A percentile compares a stretch with the other conserved stretches of the same genome.
Evolutionary conservation across 2,888 invertebrate genomes (phyloP).

Genomic region (Timandra comae): DNA sequence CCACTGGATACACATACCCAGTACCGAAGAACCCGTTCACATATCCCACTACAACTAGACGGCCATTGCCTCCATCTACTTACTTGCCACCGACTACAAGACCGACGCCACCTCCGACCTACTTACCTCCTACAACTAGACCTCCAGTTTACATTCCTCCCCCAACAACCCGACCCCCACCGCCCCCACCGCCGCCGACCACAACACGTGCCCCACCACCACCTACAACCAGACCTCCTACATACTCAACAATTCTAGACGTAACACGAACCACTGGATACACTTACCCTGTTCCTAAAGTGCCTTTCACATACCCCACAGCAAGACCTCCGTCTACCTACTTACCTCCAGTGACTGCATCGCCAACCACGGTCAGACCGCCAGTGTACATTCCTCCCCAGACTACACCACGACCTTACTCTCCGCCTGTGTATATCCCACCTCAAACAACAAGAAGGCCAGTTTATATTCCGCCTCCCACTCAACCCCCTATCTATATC

Average conservation of each 20-base stretch:
- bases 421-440: constrained; percentile 21
- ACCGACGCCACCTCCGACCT: constrained; percentile 15
- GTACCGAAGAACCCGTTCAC: constrained; percentile 42
- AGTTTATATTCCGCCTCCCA: constrained; percentile 24
- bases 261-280: constrained; percentile 42
- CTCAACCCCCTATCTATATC: constrained; percentile 22
- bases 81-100: constrained; percentile 21
- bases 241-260: constrained; percentile 24
- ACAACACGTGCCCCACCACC: constrained; percentile 24
- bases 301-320: constrained; percentile 34
- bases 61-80: constrained; percentile 21
- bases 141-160: constrained; percentile 12
- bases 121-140: constrained; percentile 21
- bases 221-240: constrained; percentile 25
- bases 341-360: constrained; percentile 10
- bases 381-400: constrained; percentile 15
- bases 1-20: constrained; percentile 47
- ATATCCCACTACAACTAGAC: constrained; percentile 21
- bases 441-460: constrained; percentile 18
- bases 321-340: constrained; percentile 9
- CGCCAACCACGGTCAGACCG: constrained; percentile 15
- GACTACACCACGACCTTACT: constrained; percentile 14
- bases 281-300: constrained; percentile 38
- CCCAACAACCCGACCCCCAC: constrained; percentile 16
- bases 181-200: constrained; percentile 23